Evolutionary conservation across 2,113 vertebrate species (phyloP).

Genomic region (Oryzias melastigma): DNA sequence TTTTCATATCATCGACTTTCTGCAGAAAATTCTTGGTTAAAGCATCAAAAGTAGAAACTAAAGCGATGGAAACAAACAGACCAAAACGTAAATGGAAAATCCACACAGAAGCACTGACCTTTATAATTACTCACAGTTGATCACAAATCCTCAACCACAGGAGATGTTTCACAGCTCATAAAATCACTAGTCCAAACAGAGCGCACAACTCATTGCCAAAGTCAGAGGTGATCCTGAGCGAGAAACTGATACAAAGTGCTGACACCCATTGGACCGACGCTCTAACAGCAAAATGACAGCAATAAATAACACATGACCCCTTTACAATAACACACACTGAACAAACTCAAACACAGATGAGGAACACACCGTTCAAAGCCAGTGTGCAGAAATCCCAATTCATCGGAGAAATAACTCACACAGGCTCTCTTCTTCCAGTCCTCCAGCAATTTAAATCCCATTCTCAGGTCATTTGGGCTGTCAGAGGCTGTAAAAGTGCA

Average conservation of each 20-base stretch:
- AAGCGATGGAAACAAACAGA: neutral
- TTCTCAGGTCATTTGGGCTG: constrained; percentile 55
- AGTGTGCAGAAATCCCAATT: constrained; percentile 29
- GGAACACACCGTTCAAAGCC: constrained; percentile 29
- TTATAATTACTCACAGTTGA: constrained; percentile 6
- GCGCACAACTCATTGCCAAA: constrained; percentile 3
- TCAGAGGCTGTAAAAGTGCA: constrained; percentile 57
- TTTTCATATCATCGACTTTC: too few relatives aligned
- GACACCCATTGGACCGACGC: constrained; percentile 12
- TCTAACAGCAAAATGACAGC: neutral
- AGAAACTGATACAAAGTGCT: constrained; percentile 22
- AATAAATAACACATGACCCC: constrained; percentile 30
- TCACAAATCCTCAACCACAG: constrained; percentile 13
- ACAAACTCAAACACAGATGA: neutral
- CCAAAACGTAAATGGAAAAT: neutral
- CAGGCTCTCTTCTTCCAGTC: constrained; percentile 29
- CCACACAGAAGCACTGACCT: neutral
- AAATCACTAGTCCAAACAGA: constrained; percentile 39
- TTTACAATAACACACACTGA: constrained; percentile 1
- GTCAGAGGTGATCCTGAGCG: constrained; percentile 33
- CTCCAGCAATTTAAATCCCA: constrained; percentile 52
- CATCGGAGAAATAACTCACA: constrained; percentile 42
- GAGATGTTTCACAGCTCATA: constrained; percentile 46
- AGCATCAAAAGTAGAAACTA: neutral
- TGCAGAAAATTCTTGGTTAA: neutral